Conservation (phyloP, 2,888 invertebrate genomes). For the Lomographa bimaculata region DNA sequence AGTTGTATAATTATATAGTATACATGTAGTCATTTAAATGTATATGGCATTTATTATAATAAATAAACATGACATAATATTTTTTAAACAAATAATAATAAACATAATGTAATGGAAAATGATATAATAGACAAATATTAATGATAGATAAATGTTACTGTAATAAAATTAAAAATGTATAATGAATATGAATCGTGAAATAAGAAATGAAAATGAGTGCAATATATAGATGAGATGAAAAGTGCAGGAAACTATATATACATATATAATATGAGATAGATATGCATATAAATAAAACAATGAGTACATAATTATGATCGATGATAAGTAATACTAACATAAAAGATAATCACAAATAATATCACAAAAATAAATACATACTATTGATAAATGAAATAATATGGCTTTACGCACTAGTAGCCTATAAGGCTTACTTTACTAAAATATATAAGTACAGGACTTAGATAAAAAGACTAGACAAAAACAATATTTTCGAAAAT, state of each 20-base stretch:
- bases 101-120: too few species aligned
- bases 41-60: too few species aligned
- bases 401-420: conserved; percentile 28
- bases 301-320: conserved; percentile 2
- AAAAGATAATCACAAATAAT: conserved; percentile 32
- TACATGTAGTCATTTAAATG: too few species aligned
- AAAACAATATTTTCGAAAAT: conserved; percentile 52
- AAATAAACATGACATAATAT: too few species aligned
- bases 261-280: conserved; percentile 23
- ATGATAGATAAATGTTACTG: too few species aligned
- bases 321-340: conserved; percentile 21
- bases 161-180: too few species aligned
- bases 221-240: conserved; percentile 2
- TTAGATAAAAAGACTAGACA: conserved; percentile 68
- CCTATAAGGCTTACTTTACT: conserved; percentile 37
- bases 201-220: conserved; percentile 21
- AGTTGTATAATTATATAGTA: too few species aligned
- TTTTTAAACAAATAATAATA: conserved; percentile 14
- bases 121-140: too few species aligned
- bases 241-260: conserved; percentile 1
- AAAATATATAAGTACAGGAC: conserved; percentile 47
- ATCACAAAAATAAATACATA: conserved; percentile 37
- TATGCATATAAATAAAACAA: conserved; percentile 15
- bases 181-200: too few species aligned
- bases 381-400: conserved; percentile 32